Conservation (phyloP, 2,113 vertebrate genomes). For the Amblyornis subalaris region DNA sequence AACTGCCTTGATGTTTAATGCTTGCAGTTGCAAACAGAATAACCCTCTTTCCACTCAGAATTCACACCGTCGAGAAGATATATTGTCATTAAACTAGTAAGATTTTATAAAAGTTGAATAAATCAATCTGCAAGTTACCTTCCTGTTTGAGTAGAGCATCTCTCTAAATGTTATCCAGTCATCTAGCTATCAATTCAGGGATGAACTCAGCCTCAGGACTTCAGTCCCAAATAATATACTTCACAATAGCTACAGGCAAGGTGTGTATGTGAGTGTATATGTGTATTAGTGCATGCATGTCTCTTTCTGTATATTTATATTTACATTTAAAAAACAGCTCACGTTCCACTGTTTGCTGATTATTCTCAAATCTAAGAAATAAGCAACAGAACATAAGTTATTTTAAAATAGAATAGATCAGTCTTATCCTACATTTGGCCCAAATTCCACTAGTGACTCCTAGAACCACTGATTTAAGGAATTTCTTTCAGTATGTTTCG, state of each 20-base stretch:
- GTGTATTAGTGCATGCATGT: accelerated
- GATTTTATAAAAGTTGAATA: neutral
- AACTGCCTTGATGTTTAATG: neutral
- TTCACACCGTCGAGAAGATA: neutral
- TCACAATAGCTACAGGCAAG: neutral
- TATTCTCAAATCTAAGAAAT: neutral
- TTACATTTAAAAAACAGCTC: neutral
- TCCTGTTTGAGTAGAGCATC: neutral
- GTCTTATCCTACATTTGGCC: neutral
- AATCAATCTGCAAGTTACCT: neutral
- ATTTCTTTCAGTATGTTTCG: neutral
- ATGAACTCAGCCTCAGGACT: neutral
- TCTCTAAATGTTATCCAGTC: neutral
- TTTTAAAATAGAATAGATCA: neutral
- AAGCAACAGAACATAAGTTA: neutral
- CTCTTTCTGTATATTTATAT: neutral
- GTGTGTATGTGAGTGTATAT: neutral
- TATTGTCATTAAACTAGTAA: neutral
- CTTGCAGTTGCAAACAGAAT: neutral
- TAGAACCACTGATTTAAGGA: neutral
- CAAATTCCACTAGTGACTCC: neutral
- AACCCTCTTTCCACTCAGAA: neutral
- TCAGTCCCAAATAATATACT: neutral
- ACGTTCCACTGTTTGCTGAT: neutral
- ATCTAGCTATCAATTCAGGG: neutral